These are phyloP conservation scores for Andrena dorsata DNA, from an alignment of 2,888 invertebrate species.

Conservation along the genomic window DNA sequence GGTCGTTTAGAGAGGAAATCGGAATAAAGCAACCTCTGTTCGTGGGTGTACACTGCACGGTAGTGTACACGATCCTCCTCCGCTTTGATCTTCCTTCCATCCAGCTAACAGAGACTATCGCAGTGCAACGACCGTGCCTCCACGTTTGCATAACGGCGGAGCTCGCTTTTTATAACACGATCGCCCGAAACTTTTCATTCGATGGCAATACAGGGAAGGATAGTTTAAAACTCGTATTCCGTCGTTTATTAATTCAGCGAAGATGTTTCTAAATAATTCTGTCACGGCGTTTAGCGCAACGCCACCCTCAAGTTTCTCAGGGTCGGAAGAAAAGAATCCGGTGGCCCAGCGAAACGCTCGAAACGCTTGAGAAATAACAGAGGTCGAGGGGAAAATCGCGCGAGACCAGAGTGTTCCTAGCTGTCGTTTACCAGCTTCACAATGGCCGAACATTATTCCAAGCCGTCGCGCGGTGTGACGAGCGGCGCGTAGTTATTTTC, in stretches of 20 bases:
- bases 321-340: background rate
- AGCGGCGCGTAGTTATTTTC: slow-evolving; percentile 79
- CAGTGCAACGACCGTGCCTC: slow-evolving; percentile 65
- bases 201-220: too few species aligned
- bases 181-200: background rate
- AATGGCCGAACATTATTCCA: slow-evolving; percentile 78
- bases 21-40: slow-evolving; percentile 56
- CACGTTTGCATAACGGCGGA: slow-evolving; percentile 60
- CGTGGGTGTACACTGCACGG: slow-evolving; percentile 28
- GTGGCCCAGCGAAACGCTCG: background rate
- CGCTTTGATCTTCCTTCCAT: slow-evolving; percentile 59
- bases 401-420: background rate
- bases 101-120: slow-evolving; percentile 14
- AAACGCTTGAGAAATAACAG: slow-evolving; percentile 1
- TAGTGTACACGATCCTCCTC: slow-evolving; percentile 16
- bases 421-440: slow-evolving; percentile 56
- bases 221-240: background rate
- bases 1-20: slow-evolving; percentile 56
- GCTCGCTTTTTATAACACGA: slow-evolving; percentile 45
- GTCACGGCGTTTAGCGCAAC: too few species aligned
- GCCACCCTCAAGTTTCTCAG: too few species aligned
- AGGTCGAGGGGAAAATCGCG: background rate
- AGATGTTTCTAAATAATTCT: too few species aligned
- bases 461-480: slow-evolving; percentile 77
- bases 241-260: background rate